A percentile compares a stretch with the other conserved stretches of the same genome.
Conservation (phyloP, 2,888 invertebrate species). For the Oegoconia quadripuncta region DNA sequence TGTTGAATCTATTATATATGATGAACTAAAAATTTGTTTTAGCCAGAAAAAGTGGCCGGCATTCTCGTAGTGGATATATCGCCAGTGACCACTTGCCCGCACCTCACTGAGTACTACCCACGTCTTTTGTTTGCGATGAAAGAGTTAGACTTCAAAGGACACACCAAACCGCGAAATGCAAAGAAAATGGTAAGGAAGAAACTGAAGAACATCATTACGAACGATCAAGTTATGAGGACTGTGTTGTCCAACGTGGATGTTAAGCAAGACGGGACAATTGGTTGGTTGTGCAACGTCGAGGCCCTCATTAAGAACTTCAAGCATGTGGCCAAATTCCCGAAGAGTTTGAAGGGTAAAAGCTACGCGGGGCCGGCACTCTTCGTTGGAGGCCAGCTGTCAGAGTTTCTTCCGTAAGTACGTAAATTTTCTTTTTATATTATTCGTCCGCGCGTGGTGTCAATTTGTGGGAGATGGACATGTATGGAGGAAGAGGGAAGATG, state of each 20-base stretch:
- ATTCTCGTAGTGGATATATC: conserved; percentile 84
- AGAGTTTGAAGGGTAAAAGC: conserved; percentile 28
- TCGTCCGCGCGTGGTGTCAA: too few species aligned
- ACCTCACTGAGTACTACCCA: conserved; percentile 76
- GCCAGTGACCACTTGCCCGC: conserved; percentile 74
- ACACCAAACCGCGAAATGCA: conserved; percentile 37
- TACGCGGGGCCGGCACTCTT: conserved; percentile 51
- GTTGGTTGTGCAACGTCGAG: conserved; percentile 52
- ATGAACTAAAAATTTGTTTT: conserved; percentile 24
- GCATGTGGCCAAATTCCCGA: conserved; percentile 46
- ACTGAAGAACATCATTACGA: conserved; percentile 39
- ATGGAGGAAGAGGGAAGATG: too few species aligned
- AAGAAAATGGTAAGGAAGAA: conserved; percentile 35
- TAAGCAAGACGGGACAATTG: too few species aligned
- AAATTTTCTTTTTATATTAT: too few species aligned
- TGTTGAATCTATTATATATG: too few species aligned
- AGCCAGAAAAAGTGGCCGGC: conserved; percentile 79
- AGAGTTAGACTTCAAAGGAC: conserved; percentile 37
- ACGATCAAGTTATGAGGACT: conserved; percentile 78
- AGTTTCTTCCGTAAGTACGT: conserved; percentile 56
- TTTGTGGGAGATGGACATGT: too few species aligned
- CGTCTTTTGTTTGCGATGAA: conserved; percentile 76
- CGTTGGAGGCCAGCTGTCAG: conserved; percentile 49
- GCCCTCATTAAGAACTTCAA: conserved; percentile 33
- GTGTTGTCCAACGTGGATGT: conserved; percentile 73